Evolutionary conservation across 2,113 vertebrate genomes (phyloP).

Genomic region (Rhodinocichla rosea): DNA sequence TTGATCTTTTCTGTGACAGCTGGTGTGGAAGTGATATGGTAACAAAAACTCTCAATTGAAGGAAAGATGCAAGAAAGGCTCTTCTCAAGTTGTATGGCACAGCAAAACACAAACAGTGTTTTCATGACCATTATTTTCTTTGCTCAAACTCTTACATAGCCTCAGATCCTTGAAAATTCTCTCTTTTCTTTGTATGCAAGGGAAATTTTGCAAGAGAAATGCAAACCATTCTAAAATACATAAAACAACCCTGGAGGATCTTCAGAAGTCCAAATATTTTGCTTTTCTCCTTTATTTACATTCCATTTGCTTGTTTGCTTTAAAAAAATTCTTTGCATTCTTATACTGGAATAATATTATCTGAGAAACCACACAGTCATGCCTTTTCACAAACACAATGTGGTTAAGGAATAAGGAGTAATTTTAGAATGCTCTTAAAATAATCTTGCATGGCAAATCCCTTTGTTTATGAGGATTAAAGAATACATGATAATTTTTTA

Average conservation of each 20-base stretch:
- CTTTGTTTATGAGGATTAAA: constrained; percentile 32
- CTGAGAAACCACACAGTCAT: constrained; percentile 3
- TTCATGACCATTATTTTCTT: not conserved
- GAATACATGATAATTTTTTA: not conserved
- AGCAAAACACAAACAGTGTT: not conserved
- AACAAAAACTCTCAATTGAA: not conserved
- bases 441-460: constrained; percentile 7
- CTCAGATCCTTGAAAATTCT: not conserved
- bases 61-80: not conserved
- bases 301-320: constrained; percentile 5
- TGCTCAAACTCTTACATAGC: not conserved
- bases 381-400: not conserved
- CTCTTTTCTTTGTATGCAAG: not conserved
- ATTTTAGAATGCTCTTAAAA: constrained; percentile 13
- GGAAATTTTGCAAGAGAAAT: not conserved
- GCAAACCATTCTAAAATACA: not conserved
- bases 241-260: not conserved
- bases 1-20: not conserved
- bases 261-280: constrained; percentile 40
- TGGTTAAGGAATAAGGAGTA: not conserved
- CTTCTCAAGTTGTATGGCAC: not conserved
- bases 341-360: not conserved
- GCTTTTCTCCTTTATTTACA: constrained; percentile 17
- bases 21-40: not conserved
- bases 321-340: not conserved